phyloP scores from a whole-genome alignment of 2,797 vertebrate species.

The Pipistrellus pipistrellus region DNA sequence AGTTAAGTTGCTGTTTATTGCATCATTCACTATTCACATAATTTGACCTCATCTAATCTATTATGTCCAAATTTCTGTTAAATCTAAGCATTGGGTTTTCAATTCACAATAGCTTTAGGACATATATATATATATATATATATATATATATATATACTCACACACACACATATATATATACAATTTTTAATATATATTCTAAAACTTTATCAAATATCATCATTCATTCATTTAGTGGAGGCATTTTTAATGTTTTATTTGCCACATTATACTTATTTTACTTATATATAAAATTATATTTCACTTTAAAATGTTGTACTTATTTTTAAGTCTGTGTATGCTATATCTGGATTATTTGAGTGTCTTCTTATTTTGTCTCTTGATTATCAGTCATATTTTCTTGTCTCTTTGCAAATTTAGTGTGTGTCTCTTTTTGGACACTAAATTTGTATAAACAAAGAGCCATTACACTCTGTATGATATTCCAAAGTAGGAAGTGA shows the following conservation, averaged over 20 bases:
- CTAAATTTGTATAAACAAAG: not conserved
- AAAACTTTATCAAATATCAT: not conserved
- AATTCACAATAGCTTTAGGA: not conserved
- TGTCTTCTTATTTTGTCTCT: not conserved
- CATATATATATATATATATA: not conserved
- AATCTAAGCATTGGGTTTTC: not conserved
- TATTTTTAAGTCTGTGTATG: not conserved
- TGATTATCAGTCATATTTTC: not conserved
- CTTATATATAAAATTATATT: not conserved
- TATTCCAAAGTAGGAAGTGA: not conserved
- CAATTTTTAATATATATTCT: not conserved
- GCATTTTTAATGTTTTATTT: not conserved
- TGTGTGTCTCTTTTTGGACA: not conserved
- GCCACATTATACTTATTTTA: not conserved
- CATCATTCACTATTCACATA: not conserved
- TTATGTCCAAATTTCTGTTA: not conserved
- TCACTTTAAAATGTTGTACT: not conserved
- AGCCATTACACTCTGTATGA: not conserved
- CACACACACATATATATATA: too few species aligned
- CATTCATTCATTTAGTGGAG: not conserved
- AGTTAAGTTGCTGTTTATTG: not conserved
- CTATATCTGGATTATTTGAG: not conserved
- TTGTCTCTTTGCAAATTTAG: not conserved
- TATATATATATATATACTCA: too few species aligned
- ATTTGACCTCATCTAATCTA: not conserved